Conservation (phyloP, 37 sponge, comb jelly and placozoan genomes). For the Cliona cf. orientalis region DNA sequence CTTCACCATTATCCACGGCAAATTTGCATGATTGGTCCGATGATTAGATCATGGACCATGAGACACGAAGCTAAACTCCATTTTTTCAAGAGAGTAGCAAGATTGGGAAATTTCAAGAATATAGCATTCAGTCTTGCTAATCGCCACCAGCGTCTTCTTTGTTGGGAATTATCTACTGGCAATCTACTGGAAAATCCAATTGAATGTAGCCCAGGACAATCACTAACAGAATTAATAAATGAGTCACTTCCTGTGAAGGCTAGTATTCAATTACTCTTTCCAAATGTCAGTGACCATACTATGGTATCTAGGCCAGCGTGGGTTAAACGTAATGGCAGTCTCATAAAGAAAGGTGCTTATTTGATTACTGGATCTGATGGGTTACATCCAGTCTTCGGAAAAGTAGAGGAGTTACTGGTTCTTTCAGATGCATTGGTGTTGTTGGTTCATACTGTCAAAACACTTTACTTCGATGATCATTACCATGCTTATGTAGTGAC, state of each 20-base stretch:
- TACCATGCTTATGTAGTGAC: constrained; percentile 47
- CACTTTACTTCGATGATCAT: constrained; percentile 45
- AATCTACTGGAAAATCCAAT: not conserved
- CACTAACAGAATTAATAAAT: not conserved
- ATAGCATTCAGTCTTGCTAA: constrained; percentile 27
- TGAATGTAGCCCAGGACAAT: constrained; percentile 23
- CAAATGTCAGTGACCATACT: constrained; percentile 2
- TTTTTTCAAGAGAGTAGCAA: constrained; percentile 32
- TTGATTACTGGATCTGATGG: constrained; percentile 37
- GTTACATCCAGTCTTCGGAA: constrained; percentile 32
- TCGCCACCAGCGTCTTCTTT: constrained; percentile 26
- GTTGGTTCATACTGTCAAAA: constrained; percentile 1
- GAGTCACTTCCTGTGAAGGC: not conserved
- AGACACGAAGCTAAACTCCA: constrained; percentile 49
- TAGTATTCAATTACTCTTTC: not conserved
- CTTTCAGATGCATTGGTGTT: constrained; percentile 10
- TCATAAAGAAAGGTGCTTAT: constrained; percentile 30
- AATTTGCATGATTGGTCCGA: constrained; percentile 21
- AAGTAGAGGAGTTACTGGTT: constrained; percentile 13
- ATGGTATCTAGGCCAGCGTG: constrained; percentile 27
- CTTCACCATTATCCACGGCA: constrained; percentile 38
- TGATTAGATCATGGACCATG: constrained; percentile 54
- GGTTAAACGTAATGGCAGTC: constrained; percentile 13
- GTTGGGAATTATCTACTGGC: constrained; percentile 26
- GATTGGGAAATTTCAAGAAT: constrained; percentile 40